These are phyloP conservation scores for Illadopsis cleaveri DNA, from an alignment of 2,113 vertebrate species.

Conservation along the genomic window DNA sequence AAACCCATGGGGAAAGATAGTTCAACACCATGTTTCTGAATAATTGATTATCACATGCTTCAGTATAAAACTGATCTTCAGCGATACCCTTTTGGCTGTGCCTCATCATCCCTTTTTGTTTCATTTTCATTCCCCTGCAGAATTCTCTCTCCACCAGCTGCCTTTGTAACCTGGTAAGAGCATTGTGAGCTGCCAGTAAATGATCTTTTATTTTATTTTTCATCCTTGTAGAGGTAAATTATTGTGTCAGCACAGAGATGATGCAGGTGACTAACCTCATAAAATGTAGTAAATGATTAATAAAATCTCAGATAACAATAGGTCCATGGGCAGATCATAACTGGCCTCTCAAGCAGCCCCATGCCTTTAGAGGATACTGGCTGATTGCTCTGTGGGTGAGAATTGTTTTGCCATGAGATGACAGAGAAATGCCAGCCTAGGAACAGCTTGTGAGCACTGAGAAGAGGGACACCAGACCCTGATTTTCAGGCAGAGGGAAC, in stretches of 20 bases:
- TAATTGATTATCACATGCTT: conserved; percentile 70
- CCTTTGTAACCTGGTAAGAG: conserved; percentile 59
- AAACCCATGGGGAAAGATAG: conserved; percentile 57
- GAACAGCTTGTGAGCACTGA: not conserved
- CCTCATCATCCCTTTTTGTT: conserved; percentile 10
- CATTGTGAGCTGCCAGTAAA: conserved; percentile 64
- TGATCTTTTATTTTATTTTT: conserved; percentile 66
- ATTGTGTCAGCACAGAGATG: conserved; percentile 66
- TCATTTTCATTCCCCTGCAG: conserved; percentile 52
- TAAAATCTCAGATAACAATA: conserved; percentile 63
- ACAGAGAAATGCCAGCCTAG: not conserved
- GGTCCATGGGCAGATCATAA: conserved; percentile 13
- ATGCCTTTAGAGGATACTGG: not conserved
- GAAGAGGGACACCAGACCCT: not conserved
- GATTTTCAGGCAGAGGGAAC: accelerated
- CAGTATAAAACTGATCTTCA: conserved; percentile 55
- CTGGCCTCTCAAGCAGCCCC: not conserved
- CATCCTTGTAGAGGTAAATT: conserved; percentile 65
- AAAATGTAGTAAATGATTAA: conserved; percentile 71
- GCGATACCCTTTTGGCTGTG: conserved; percentile 49
- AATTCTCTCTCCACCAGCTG: conserved; percentile 35
- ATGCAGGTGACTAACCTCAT: conserved; percentile 71
- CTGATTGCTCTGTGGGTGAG: not conserved
- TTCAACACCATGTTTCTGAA: conserved; percentile 60
- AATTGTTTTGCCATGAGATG: not conserved